Conservation (phyloP, 1,140 invertebrate species). For the Drosophila busckii region DNA sequence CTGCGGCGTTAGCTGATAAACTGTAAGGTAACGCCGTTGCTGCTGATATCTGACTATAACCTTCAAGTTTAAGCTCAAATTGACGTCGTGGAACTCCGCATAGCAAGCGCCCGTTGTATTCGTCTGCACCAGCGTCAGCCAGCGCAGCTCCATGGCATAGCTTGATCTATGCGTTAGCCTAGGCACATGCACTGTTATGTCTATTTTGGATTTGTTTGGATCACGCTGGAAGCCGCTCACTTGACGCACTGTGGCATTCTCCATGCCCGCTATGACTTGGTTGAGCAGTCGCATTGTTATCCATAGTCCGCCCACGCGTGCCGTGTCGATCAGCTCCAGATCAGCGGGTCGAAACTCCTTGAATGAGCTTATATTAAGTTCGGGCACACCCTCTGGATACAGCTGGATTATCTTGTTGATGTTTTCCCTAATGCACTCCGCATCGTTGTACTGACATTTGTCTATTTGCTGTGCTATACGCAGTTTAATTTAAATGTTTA, state of each 20-base stretch:
- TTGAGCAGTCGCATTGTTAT: background rate
- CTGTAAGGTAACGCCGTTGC: conserved; percentile 1
- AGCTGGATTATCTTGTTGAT: conserved; percentile 9
- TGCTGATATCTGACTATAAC: background rate
- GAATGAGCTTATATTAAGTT: background rate
- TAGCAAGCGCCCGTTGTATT: background rate
- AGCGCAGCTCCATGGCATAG: background rate
- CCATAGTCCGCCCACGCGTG: background rate
- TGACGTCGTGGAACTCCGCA: conserved; percentile 6
- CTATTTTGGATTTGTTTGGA: background rate
- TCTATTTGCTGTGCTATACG: background rate
- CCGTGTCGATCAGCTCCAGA: background rate
- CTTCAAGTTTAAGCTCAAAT: background rate
- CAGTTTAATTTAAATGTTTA: background rate
- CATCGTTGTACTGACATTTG: conserved; percentile 8
- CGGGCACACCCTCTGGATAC: conserved; percentile 4
- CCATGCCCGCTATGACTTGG: background rate
- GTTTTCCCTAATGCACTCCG: conserved; percentile 1
- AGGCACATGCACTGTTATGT: background rate
- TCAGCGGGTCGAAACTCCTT: conserved; percentile 8
- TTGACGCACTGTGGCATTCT: conserved; percentile 6
- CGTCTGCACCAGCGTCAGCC: background rate
- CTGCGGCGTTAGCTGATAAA: background rate
- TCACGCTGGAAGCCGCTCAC: conserved; percentile 6
- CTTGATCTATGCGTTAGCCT: background rate